Percentiles rank a stretch among this genome's conserved stretches.
Evolutionary conservation across 2,888 invertebrate species (phyloP).

Genomic region (Furcula furcula): DNA sequence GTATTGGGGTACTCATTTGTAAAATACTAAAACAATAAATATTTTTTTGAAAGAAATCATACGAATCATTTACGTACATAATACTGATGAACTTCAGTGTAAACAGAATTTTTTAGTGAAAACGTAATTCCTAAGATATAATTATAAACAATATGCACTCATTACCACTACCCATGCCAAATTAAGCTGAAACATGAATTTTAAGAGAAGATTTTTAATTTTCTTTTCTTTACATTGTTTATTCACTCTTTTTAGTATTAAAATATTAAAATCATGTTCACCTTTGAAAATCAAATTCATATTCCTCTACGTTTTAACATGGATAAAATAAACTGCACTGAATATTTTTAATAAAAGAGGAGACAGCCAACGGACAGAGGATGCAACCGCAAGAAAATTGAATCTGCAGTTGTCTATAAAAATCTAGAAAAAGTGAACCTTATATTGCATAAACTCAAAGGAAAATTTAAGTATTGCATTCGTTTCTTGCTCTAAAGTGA

Average conservation of each 20-base stretch:
- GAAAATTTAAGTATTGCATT: conserved; percentile 4
- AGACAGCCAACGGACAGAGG: conserved; percentile 2
- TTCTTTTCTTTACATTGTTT: too few relatives aligned
- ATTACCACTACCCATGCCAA: too few relatives aligned
- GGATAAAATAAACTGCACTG: neutral
- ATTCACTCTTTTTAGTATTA: neutral
- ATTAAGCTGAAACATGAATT: too few relatives aligned
- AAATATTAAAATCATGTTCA: neutral
- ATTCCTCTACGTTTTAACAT: neutral
- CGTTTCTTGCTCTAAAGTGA: neutral
- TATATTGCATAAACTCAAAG: conserved; percentile 19
- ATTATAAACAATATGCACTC: too few relatives aligned
- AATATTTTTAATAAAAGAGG: conserved; percentile 11
- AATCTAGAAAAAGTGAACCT: conserved; percentile 13
- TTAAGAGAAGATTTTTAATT: too few relatives aligned
- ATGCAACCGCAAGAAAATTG: conserved; percentile 16
- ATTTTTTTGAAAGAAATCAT: too few relatives aligned
- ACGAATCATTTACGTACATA: too few relatives aligned
- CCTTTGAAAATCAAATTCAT: neutral
- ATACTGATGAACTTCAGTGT: too few relatives aligned
- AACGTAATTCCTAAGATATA: too few relatives aligned
- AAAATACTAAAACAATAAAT: too few relatives aligned
- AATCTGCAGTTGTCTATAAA: conserved; percentile 11
- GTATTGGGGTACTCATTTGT: too few relatives aligned
- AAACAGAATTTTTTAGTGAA: too few relatives aligned